Base-by-base conservation (phyloP, 2,888 invertebrate genomes). In the Alitta virens region DNA sequence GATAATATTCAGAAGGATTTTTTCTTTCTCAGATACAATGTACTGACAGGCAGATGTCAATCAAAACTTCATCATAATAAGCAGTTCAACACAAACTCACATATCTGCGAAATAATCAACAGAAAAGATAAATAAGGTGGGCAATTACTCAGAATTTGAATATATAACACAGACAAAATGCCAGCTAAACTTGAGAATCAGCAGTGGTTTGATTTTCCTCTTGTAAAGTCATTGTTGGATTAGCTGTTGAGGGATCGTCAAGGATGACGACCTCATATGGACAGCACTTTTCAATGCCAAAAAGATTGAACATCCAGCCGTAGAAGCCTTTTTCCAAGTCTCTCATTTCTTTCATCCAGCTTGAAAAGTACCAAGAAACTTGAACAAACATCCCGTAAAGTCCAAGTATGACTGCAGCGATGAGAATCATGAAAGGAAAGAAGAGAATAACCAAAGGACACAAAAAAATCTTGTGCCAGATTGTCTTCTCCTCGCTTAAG, bases 251-350 rank as follows among this genome's bases (percentile, higher is more conserved):
- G 1, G 52, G 21, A 40, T 68, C 68, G 43, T 71, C 69, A 14
- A 80, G 64, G 14, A 88, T 83, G 1, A 89, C 87, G 60, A 88
- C 87, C 77, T 90, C 89, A 79, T 90, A 90, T 0, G 90, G 90
- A 70, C 90, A 87, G 75, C 90, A 90, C 73, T 90, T 88, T 18
- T 89, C 87, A 71, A 90, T 83, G 63, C 85, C 86, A 40, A 90
- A 71, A 46, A 85, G 83, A 62, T 87, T 86, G 76, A 90, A 90
- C 21, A 90, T 81, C 89, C 90, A 90, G 5, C 90, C 90, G 71
- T 88, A 90, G 81, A 90, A 90, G 0, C 90, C 90, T 79, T 90
- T 90, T 73, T 90, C 90, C 74, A 88, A 86, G 79, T 90, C 90
- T 62, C 86, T 85, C 1, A 90, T 86, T 81, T 89, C 89, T 72